These are phyloP conservation scores for Rhynchonycteris naso DNA, from an alignment of 2,797 vertebrate genomes.

Conservation along the genomic window DNA sequence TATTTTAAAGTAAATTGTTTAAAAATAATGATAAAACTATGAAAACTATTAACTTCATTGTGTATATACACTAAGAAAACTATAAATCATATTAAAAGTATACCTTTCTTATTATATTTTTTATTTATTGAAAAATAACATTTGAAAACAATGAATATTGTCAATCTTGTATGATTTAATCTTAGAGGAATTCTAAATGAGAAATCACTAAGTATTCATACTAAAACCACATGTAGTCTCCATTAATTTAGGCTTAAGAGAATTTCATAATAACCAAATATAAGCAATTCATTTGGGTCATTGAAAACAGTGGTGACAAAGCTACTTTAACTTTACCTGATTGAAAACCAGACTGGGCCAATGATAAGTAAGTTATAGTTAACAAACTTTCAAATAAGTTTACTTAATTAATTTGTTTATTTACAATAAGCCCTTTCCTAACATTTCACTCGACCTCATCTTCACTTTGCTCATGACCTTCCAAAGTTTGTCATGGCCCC, in stretches of 20 bases:
- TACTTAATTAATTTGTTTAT: neutral
- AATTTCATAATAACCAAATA: neutral
- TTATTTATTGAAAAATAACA: neutral
- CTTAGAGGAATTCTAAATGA: neutral
- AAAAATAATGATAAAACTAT: neutral
- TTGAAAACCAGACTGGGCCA: neutral
- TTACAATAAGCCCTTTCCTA: neutral
- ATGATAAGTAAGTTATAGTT: neutral
- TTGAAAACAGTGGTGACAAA: neutral
- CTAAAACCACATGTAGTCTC: neutral
- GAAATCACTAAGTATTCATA: neutral
- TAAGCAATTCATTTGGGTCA: neutral
- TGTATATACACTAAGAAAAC: neutral
- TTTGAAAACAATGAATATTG: conserved; percentile 8
- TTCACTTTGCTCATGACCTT: neutral
- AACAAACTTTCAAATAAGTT: neutral
- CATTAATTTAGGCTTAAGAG: neutral
- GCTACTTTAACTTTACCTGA: neutral
- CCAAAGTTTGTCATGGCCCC: neutral
- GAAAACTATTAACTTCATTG: neutral
- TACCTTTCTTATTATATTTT: neutral
- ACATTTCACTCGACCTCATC: neutral
- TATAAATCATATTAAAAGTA: neutral
- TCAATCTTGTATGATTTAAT: neutral
- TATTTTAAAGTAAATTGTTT: neutral